These are phyloP conservation scores for Danaus plexippus DNA, from an alignment of 1,140 invertebrate genomes.

Conservation along the genomic window DNA sequence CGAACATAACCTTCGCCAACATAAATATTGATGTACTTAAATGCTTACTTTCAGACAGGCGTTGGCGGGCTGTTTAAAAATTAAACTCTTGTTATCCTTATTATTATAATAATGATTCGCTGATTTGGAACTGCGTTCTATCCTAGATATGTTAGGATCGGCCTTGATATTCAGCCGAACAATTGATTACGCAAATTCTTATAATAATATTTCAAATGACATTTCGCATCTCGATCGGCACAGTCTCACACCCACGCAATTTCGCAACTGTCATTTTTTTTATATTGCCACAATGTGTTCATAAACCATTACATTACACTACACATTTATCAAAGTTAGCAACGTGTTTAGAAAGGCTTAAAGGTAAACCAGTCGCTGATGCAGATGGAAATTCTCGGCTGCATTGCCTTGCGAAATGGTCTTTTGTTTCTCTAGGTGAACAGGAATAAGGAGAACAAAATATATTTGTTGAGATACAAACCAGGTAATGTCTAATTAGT, in stretches of 20 bases:
- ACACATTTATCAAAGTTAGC: conserved; percentile 15
- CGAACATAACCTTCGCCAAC: conserved; percentile 4
- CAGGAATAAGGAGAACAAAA: conserved; percentile 10
- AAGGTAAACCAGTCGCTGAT: conserved; percentile 25
- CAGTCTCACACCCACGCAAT: conserved; percentile 16
- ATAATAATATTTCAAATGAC: conserved; percentile 25
- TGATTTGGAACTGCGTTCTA: not conserved
- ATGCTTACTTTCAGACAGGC: too few species aligned
- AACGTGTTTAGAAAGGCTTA: conserved; percentile 23
- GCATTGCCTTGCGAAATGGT: conserved; percentile 19
- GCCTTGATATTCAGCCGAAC: conserved; percentile 22
- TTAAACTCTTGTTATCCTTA: too few species aligned
- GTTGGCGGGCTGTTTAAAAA: not conserved
- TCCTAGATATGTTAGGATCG: conserved; percentile 6
- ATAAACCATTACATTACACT: too few species aligned
- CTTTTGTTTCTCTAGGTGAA: conserved; percentile 21
- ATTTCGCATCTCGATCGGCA: conserved; percentile 18
- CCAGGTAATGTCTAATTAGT: too few species aligned
- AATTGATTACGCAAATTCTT: conserved; percentile 25
- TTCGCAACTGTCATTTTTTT: conserved; percentile 12
- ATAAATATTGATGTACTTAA: conserved; percentile 1
- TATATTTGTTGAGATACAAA: too few species aligned
- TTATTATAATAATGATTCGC: too few species aligned
- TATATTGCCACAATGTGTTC: not conserved
- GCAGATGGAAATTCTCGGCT: conserved; percentile 15